A percentile compares a stretch with the other conserved stretches of the same genome.
These are phyloP conservation scores for Salticus scenicus DNA, from an alignment of 2,888 invertebrate genomes.

Conservation along the genomic window DNA sequence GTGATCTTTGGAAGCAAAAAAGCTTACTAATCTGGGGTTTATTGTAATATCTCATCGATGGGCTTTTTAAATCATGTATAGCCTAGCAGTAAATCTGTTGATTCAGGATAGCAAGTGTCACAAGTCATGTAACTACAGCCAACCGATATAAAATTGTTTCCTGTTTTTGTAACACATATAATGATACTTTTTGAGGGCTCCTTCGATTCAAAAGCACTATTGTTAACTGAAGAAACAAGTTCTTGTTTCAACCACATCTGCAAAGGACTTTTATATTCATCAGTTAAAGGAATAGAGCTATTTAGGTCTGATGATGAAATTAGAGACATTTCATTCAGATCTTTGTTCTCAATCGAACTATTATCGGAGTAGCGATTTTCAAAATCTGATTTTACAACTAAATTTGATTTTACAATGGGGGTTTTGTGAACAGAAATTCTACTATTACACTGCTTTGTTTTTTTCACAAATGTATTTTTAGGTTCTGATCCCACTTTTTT, in stretches of 20 bases:
- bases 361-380: background rate
- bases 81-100: constrained; percentile 55
- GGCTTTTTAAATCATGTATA: background rate
- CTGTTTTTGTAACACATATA: constrained; percentile 38
- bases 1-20: no score
- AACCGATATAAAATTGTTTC: constrained; percentile 43
- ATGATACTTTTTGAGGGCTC: constrained; percentile 32
- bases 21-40: no score
- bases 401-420: background rate
- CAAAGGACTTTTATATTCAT: constrained; percentile 22
- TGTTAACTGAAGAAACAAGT: constrained; percentile 33
- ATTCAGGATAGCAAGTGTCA: constrained; percentile 56
- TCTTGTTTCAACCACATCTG: constrained; percentile 39
- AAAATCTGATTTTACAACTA: background rate
- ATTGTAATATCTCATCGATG: no score
- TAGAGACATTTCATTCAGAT: background rate
- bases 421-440: background rate
- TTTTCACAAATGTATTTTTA: background rate
- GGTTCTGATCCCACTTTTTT: no score
- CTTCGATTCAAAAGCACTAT: background rate
- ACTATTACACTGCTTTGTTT: background rate
- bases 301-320: background rate
- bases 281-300: no score
- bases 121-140: constrained; percentile 66
- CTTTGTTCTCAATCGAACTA: background rate